Evolutionary conservation across 1,140 invertebrate genomes (phyloP).

Genomic region (Paracyclopina nana): DNA sequence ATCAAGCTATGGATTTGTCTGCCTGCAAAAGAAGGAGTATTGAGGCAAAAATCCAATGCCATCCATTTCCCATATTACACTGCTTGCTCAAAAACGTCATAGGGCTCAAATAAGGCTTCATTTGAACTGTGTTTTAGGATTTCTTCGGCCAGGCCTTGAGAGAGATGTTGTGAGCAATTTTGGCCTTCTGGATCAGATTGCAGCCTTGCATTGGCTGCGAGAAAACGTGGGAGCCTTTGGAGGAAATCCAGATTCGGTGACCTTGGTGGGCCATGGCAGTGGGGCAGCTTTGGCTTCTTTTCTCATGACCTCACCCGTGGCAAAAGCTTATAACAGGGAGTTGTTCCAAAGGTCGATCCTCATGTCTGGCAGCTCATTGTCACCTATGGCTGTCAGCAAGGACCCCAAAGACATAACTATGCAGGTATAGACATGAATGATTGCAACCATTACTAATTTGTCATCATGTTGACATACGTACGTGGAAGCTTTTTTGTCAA

Average conservation of each 20-base stretch:
- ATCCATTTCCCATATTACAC: no score
- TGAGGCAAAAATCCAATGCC: no score
- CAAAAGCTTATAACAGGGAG: neutral
- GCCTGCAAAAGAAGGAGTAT: no score
- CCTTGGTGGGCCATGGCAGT: constrained; percentile 78
- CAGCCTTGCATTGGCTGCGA: constrained; percentile 64
- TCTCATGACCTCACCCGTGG: constrained; percentile 45
- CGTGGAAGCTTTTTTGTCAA: no score
- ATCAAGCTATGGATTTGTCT: no score
- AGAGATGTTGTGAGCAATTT: constrained; percentile 56
- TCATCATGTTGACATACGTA: no score
- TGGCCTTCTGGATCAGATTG: constrained; percentile 66
- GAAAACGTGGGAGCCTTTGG: constrained; percentile 32
- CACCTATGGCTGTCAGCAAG: neutral
- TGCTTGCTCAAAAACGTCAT: no score
- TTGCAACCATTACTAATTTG: no score
- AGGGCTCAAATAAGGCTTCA: no score
- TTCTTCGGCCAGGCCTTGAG: constrained; percentile 39
- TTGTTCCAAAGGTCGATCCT: neutral
- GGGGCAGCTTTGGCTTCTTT: constrained; percentile 79
- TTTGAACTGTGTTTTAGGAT: constrained; percentile 77
- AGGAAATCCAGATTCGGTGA: constrained; percentile 48
- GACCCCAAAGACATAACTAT: neutral
- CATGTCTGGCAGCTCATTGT: neutral
- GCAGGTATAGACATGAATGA: no score